Conservation (phyloP, 53 echinoderm and acorn worm species). For the Temnopleurus reevesii region DNA sequence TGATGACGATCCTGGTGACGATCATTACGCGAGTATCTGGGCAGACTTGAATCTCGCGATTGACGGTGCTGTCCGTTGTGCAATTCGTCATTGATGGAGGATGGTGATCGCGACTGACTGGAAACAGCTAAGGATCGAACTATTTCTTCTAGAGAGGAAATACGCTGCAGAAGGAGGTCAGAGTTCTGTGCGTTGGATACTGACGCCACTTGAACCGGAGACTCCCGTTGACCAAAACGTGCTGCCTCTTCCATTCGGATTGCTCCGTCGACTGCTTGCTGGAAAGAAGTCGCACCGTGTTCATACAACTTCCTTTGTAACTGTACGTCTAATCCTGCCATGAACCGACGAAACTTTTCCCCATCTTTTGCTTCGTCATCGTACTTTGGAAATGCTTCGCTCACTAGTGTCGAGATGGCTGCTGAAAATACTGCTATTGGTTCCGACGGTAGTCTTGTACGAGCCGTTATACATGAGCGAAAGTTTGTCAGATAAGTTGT, state of each 20-base stretch:
- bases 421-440: not conserved
- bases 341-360: slow-evolving; percentile 60
- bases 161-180: not conserved
- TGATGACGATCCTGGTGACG: not conserved
- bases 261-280: slow-evolving; percentile 32
- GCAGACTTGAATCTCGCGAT: not conserved
- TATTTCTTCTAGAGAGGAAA: slow-evolving; percentile 3
- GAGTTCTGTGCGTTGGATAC: not conserved
- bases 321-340: slow-evolving; percentile 51
- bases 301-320: slow-evolving; percentile 42
- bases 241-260: slow-evolving; percentile 51
- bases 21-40: not conserved
- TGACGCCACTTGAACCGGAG: slow-evolving; percentile 7
- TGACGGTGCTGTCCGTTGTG: not conserved
- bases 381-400: slow-evolving; percentile 63
- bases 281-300: slow-evolving; percentile 7
- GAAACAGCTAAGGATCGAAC: not conserved
- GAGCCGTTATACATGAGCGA: slow-evolving; percentile 38
- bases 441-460: slow-evolving; percentile 7
- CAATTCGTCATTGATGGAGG: not conserved
- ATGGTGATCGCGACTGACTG: not conserved
- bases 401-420: slow-evolving; percentile 27
- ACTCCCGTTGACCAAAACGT: not conserved
- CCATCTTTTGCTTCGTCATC: slow-evolving; percentile 46
- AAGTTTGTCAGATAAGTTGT: slow-evolving; percentile 28